Conservation (phyloP, 2,888 invertebrate species). For the Venusia cambrica region DNA sequence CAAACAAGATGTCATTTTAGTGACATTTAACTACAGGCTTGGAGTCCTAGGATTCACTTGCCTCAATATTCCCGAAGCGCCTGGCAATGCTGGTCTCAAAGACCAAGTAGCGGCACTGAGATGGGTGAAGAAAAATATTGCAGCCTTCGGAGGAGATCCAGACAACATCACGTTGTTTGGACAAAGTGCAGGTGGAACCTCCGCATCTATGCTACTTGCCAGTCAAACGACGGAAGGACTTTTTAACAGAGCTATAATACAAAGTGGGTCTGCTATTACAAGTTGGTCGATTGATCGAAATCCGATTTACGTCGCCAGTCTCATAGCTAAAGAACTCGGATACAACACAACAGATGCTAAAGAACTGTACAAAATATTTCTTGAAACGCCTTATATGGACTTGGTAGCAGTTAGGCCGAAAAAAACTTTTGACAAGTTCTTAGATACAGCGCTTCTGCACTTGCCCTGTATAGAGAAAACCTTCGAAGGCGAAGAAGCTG, state of each 20-base stretch:
- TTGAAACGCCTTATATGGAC: slow-evolving; percentile 44
- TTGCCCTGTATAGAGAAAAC: slow-evolving; percentile 63
- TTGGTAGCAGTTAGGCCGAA: slow-evolving; percentile 44
- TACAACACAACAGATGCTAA: slow-evolving; percentile 52
- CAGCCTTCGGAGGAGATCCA: slow-evolving; percentile 66
- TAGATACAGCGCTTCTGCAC: slow-evolving; percentile 60
- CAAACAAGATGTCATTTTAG: slow-evolving; percentile 58
- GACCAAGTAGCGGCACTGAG: slow-evolving; percentile 69
- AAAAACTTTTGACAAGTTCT: slow-evolving; percentile 55
- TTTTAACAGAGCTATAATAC: slow-evolving; percentile 61
- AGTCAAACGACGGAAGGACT: slow-evolving; percentile 56
- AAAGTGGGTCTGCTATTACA: slow-evolving; percentile 61
- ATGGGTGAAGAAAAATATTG: slow-evolving; percentile 69
- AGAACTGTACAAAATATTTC: slow-evolving; percentile 59
- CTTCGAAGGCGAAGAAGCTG: slow-evolving; percentile 52
- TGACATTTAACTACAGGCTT: slow-evolving; percentile 69
- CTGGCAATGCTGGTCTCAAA: slow-evolving; percentile 69
- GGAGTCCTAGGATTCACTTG: slow-evolving; percentile 65
- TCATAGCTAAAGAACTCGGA: slow-evolving; percentile 58
- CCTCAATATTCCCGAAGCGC: slow-evolving; percentile 64
- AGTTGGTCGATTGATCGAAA: slow-evolving; percentile 65
- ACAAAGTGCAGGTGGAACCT: slow-evolving; percentile 66
- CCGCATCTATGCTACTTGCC: slow-evolving; percentile 51
- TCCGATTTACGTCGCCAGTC: slow-evolving; percentile 56
- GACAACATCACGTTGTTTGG: slow-evolving; percentile 70